Evolutionary conservation across 2,888 invertebrate genomes (phyloP).

Genomic region (Aleiodes leptofemur): DNA sequence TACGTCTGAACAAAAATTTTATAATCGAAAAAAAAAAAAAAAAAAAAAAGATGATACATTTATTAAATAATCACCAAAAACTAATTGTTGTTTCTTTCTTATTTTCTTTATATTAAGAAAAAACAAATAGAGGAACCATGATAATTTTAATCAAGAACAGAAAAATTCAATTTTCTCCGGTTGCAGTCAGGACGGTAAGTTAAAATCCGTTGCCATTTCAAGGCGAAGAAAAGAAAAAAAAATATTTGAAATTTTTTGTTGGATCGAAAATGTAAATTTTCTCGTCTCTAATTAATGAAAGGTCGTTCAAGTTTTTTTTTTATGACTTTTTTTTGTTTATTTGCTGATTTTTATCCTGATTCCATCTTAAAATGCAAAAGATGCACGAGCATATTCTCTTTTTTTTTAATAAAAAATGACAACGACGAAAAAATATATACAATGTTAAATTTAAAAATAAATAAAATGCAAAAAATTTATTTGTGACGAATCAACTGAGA

Average conservation of each 20-base stretch:
- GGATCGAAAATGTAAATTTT: conserved; percentile 9
- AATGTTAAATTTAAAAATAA: no score
- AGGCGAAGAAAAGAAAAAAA: conserved; percentile 10
- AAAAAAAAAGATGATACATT: neutral
- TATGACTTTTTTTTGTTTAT: neutral
- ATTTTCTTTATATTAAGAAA: neutral
- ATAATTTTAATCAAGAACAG: conserved; percentile 3
- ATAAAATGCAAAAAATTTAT: no score
- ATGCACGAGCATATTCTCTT: no score
- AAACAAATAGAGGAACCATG: neutral
- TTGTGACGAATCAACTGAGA: no score
- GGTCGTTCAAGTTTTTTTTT: neutral
- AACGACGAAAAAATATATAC: no score
- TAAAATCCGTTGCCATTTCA: conserved; percentile 17
- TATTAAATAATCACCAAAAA: neutral
- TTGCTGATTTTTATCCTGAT: neutral
- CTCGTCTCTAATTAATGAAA: conserved; percentile 19
- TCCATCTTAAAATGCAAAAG: no score
- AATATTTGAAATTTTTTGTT: neutral
- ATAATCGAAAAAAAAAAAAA: conserved; percentile 5
- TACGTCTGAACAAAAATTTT: conserved; percentile 2
- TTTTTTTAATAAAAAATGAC: no score
- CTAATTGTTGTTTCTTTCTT: conserved; percentile 1
- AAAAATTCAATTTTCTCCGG: conserved; percentile 32
- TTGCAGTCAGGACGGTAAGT: conserved; percentile 28